phyloP scores from a whole-genome alignment of 2,888 invertebrate species.

The Diogma glabrata region DNA sequence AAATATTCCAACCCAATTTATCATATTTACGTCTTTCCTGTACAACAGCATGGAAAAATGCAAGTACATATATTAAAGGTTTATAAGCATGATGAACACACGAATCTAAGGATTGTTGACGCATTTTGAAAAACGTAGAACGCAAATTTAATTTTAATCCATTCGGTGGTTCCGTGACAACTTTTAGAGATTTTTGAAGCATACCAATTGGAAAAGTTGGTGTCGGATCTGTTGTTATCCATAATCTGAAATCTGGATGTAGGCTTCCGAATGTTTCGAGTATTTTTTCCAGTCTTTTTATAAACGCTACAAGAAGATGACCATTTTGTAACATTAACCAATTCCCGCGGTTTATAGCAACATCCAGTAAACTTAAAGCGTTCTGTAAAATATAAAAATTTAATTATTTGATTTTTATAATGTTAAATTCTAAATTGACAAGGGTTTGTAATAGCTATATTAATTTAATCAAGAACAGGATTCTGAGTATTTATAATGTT shows the following conservation, averaged over 20 bases:
- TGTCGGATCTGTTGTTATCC: slow-evolving; percentile 86
- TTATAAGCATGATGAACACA: slow-evolving; percentile 69
- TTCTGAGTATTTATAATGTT: too few species aligned
- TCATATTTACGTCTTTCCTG: slow-evolving; percentile 89
- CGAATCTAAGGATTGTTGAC: slow-evolving; percentile 55
- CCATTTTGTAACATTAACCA: slow-evolving; percentile 93
- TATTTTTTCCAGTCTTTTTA: slow-evolving; percentile 69
- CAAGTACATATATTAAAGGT: slow-evolving; percentile 72
- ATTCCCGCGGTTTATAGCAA: slow-evolving; percentile 61
- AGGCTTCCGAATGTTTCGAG: slow-evolving; percentile 68
- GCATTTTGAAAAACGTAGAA: slow-evolving; percentile 81
- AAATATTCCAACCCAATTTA: slow-evolving; percentile 90
- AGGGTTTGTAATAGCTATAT: neutral
- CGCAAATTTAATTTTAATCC: slow-evolving; percentile 78
- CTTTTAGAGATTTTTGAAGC: slow-evolving; percentile 72
- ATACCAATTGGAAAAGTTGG: slow-evolving; percentile 82
- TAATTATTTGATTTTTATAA: too few species aligned
- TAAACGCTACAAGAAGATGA: slow-evolving; percentile 69
- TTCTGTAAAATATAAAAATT: slow-evolving; percentile 37
- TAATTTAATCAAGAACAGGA: too few species aligned
- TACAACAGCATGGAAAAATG: slow-evolving; percentile 89
- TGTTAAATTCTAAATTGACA: neutral
- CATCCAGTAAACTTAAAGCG: slow-evolving; percentile 56
- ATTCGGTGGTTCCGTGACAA: slow-evolving; percentile 88
- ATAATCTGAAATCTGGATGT: slow-evolving; percentile 82